A percentile compares a stretch with the other conserved stretches of the same genome.
Evolutionary conservation across 2,888 invertebrate genomes (phyloP).

Genomic region (Drosophila tanythrix): DNA sequence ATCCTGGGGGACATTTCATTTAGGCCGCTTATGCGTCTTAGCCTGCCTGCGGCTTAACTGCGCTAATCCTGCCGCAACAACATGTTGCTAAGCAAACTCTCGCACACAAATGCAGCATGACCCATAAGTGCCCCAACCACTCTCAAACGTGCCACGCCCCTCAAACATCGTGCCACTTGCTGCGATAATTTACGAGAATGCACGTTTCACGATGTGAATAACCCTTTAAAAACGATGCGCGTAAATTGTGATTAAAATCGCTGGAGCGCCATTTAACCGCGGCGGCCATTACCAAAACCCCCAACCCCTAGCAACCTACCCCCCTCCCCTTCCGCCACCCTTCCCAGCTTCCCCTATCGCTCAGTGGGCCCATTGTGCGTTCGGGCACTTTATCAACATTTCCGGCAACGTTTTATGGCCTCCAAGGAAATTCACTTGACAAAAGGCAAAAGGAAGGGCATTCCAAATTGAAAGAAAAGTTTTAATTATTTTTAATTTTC

Average conservation of each 20-base stretch:
- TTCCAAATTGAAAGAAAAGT: slow-evolving; percentile 77
- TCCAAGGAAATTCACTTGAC: slow-evolving; percentile 67
- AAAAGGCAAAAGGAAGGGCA: slow-evolving; percentile 36
- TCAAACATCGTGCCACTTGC: slow-evolving; percentile 28
- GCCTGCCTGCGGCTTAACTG: slow-evolving; percentile 49
- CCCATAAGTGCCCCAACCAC: not conserved
- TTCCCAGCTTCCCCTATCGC: not conserved
- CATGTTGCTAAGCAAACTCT: slow-evolving; percentile 43
- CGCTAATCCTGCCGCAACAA: slow-evolving; percentile 76
- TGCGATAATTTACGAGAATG: slow-evolving; percentile 64
- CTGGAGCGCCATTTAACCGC: slow-evolving; percentile 81
- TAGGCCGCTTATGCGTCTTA: slow-evolving; percentile 49
- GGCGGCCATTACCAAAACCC: slow-evolving; percentile 70
- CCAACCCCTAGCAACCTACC: slow-evolving; percentile 5
- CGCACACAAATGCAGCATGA: not conserved
- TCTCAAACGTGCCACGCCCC: not conserved
- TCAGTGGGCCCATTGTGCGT: slow-evolving; percentile 30
- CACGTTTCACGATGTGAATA: slow-evolving; percentile 37
- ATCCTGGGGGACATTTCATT: slow-evolving; percentile 40
- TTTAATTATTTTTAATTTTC: slow-evolving; percentile 84
- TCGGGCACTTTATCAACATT: slow-evolving; percentile 69
- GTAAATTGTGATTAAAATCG: slow-evolving; percentile 81
- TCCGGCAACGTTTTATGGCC: slow-evolving; percentile 68
- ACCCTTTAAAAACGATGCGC: slow-evolving; percentile 53
- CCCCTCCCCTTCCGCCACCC: not conserved